These are phyloP conservation scores for Actenoides hombroni DNA, from an alignment of 2,113 vertebrate species.

Conservation along the genomic window DNA sequence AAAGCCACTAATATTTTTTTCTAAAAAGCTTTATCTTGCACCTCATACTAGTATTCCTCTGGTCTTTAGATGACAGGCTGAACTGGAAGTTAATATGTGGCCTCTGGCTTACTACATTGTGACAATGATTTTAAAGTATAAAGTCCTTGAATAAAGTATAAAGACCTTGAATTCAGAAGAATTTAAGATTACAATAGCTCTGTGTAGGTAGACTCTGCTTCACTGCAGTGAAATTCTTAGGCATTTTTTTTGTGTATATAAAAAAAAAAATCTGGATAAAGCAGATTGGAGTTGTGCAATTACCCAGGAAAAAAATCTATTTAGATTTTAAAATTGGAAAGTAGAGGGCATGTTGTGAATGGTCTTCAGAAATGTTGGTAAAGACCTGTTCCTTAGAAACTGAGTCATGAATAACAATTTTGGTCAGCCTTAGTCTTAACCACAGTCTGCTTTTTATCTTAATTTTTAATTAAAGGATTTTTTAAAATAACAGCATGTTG, in stretches of 20 bases:
- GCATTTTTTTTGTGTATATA: background rate
- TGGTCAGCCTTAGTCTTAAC: background rate
- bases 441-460: background rate
- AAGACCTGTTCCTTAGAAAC: background rate
- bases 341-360: background rate
- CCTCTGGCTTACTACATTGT: background rate
- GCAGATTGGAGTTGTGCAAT: background rate
- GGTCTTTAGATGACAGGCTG: background rate
- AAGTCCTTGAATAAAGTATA: background rate
- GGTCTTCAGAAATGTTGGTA: background rate
- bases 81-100: background rate
- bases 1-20: background rate
- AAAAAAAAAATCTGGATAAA: accelerated
- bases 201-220: background rate
- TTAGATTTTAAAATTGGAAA: background rate
- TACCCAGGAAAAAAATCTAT: background rate
- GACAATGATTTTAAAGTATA: background rate
- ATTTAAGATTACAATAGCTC: background rate
- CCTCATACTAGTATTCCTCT: background rate
- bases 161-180: background rate
- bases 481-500: background rate
- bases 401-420: background rate
- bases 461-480: background rate
- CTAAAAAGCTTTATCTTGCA: background rate
- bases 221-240: background rate